These are phyloP conservation scores for Ptychoptera contaminata DNA, from an alignment of 2,888 invertebrate genomes.

Conservation along the genomic window DNA sequence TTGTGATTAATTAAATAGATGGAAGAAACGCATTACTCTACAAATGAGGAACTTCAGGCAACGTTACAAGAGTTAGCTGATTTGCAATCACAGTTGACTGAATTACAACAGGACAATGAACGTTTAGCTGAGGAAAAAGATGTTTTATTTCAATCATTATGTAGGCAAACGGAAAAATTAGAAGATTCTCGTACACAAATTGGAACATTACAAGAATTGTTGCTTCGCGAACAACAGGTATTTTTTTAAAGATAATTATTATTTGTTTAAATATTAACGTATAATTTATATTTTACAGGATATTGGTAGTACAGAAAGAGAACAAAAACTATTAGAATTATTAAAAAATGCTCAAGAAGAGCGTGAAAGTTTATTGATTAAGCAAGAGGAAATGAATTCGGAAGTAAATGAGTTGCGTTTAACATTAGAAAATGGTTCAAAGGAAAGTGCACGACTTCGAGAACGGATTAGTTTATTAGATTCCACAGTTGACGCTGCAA, in stretches of 20 bases:
- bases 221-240: conserved; percentile 46
- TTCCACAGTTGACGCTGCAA: conserved; percentile 54
- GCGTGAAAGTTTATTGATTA: conserved; percentile 51
- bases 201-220: conserved; percentile 65
- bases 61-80: conserved; percentile 86
- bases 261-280: not conserved
- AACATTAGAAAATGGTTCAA: conserved; percentile 40
- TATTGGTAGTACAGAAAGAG: conserved; percentile 52
- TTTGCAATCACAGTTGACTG: conserved; percentile 70
- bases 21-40: conserved; percentile 44
- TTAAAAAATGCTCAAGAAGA: conserved; percentile 74
- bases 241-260: not conserved
- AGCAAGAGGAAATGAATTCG: conserved; percentile 62
- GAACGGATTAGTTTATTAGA: conserved; percentile 59
- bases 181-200: conserved; percentile 73
- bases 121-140: conserved; percentile 77
- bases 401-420: conserved; percentile 50
- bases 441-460: conserved; percentile 47
- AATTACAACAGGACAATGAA: conserved; percentile 77
- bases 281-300: conserved; percentile 23
- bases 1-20: conserved; percentile 18
- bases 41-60: conserved; percentile 84
- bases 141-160: conserved; percentile 76
- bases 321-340: conserved; percentile 68
- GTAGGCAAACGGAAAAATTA: conserved; percentile 80